These are phyloP conservation scores for Prochilodus magdalenae DNA, from an alignment of 2,113 vertebrate species.

Conservation along the genomic window DNA sequence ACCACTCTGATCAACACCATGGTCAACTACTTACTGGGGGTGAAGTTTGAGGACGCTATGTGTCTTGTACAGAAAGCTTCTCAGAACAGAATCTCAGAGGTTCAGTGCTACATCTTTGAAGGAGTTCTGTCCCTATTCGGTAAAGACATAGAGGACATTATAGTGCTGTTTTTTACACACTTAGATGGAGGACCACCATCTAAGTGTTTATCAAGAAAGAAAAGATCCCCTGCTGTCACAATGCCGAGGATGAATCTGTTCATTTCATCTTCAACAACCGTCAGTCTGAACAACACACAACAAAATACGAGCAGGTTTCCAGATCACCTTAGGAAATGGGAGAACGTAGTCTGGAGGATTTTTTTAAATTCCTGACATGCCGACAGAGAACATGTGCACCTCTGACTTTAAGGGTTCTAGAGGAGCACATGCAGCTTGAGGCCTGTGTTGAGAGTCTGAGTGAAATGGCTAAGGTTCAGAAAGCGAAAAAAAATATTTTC, in stretches of 20 bases:
- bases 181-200: too few species aligned
- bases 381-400: neutral
- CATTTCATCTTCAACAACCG: slow-evolving; percentile 41
- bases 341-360: neutral
- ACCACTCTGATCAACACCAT: slow-evolving; percentile 57
- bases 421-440: too few species aligned
- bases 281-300: neutral
- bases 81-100: neutral
- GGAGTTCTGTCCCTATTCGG: neutral
- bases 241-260: neutral
- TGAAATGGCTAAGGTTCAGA: too few species aligned
- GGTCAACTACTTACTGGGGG: slow-evolving; percentile 56
- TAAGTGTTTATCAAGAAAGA: too few species aligned
- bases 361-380: neutral
- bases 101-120: slow-evolving; percentile 39
- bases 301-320: neutral
- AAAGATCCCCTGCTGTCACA: slow-evolving; percentile 14
- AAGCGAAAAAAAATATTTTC: too few species aligned
- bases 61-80: slow-evolving; percentile 37
- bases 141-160: slow-evolving; percentile 34
- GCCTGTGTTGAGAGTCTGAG: too few species aligned
- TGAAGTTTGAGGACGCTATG: slow-evolving; percentile 50
- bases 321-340: neutral
- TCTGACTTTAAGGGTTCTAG: too few species aligned
- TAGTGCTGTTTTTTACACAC: too few species aligned